A percentile compares a stretch with the other conserved stretches of the same genome.
phyloP scores from a whole-genome alignment of 2,113 vertebrate species.

The Mionectes macconnelli region DNA sequence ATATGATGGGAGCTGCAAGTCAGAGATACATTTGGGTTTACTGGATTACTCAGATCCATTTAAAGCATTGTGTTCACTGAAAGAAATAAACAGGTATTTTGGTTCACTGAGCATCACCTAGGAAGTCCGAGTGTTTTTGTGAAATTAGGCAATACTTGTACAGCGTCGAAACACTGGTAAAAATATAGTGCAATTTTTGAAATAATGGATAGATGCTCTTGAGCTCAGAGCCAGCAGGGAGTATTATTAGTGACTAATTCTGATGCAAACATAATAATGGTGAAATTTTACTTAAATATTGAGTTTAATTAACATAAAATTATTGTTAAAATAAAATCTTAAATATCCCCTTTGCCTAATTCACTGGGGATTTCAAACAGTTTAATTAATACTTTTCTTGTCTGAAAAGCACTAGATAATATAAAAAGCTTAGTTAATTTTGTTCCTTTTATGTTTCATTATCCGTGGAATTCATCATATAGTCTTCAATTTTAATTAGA shows the following conservation, averaged over 20 bases:
- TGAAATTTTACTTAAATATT: constrained; percentile 20
- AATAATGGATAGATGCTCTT: background rate
- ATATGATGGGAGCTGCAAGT: background rate
- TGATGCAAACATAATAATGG: background rate
- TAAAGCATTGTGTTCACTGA: background rate
- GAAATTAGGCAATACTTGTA: background rate
- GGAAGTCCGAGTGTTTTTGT: background rate
- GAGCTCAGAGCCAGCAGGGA: background rate
- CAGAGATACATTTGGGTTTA: background rate
- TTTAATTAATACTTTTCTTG: constrained; percentile 38
- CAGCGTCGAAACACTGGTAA: background rate
- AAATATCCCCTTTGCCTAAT: constrained; percentile 9
- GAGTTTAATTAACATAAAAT: background rate
- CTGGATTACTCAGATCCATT: background rate
- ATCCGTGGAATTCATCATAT: background rate
- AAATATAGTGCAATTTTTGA: background rate
- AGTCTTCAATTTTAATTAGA: constrained; percentile 25
- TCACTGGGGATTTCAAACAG: background rate
- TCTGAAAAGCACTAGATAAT: constrained; percentile 4
- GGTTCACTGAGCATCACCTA: background rate
- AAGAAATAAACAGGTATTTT: background rate
- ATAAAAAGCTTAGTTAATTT: constrained; percentile 17
- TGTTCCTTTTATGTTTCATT: constrained; percentile 2
- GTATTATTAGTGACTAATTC: background rate
- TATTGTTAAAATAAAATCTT: background rate